Base-by-base conservation (phyloP, 2,113 vertebrate genomes). In the Vidua chalybeata region DNA sequence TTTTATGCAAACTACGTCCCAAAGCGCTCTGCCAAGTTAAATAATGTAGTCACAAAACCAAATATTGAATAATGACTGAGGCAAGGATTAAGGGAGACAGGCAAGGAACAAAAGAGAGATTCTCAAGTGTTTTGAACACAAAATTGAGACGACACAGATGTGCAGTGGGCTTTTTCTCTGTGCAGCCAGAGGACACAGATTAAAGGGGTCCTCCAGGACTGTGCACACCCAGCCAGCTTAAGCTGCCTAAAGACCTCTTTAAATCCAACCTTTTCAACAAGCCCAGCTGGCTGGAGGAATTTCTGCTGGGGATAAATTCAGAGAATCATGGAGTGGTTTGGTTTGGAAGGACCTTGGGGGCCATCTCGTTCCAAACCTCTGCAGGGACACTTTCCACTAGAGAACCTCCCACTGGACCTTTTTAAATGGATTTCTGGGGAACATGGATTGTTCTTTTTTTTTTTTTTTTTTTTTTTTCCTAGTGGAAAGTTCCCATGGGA, bases 21-120 rank as follows among this genome's bases (percentile, higher is more conserved):
- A 55, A 86, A 95, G 80, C 12, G 24, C 94, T 90, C 86, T 0
- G 79, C 93, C 92, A 90, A 96, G 94, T 93, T 95, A 96, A 96
- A 97, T 96, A 97, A 94, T 95, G 87, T 93, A 96, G 91, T 94
- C 94, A 87, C 89, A 94, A 97, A 94, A 54, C 91, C 94, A 96
- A 97, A 96, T 96, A 96, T 94, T 97, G 94, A 96, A 96, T 96
- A 93, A 95, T 94, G 93, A 84, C 93, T 91, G 88, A 95, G 83
- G 83, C 23, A 45, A 91, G 84, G 94, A 93, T 94, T 95, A 95
- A 76, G 94, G 72, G 81, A 96, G 92, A 62, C 93, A 92, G 81
- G 37, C 63, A 67, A 92, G 77, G 83, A 94, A 96, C 92, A 96
- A 90, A 92, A 87, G 92, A 90, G 79, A 87, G 85, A 84, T 73